Percentiles rank a stretch among this genome's conserved stretches.
Conservation (phyloP, 1,140 invertebrate species). For the Maniola jurtina region DNA sequence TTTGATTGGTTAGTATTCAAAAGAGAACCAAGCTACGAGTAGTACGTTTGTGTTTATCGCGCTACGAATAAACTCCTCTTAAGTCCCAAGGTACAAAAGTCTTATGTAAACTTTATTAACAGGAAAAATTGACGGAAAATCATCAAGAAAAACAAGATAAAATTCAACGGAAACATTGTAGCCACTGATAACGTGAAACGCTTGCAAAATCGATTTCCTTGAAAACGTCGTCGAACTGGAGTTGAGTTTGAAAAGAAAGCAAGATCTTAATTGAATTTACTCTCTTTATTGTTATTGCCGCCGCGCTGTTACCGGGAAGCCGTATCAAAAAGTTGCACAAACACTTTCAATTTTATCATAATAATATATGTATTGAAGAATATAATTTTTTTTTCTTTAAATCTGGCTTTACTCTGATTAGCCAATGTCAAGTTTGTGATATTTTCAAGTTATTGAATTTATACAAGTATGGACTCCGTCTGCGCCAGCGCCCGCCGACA, state of each 20-base stretch:
- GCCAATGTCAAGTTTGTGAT: too few relatives aligned
- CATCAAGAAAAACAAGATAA: not conserved
- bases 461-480: too few relatives aligned
- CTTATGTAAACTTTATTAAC: too few relatives aligned
- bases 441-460: too few relatives aligned
- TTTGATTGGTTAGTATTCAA: too few relatives aligned
- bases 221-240: not conserved
- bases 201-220: slow-evolving; percentile 1
- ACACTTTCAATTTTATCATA: not conserved
- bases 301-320: slow-evolving; percentile 2
- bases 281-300: slow-evolving; percentile 8
- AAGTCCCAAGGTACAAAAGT: too few relatives aligned
- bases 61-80: too few relatives aligned
- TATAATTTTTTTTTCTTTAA: too few relatives aligned
- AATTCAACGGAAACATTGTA: not conserved
- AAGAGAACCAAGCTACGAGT: too few relatives aligned
- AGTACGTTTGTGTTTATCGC: too few relatives aligned
- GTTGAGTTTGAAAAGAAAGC: slow-evolving; percentile 25
- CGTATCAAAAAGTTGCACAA: slow-evolving; percentile 1
- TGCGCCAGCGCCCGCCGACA: too few relatives aligned
- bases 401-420: too few relatives aligned
- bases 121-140: not conserved
- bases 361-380: not conserved
- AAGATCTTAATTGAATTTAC: slow-evolving; percentile 22
- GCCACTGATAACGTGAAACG: not conserved